phyloP scores from a whole-genome alignment of 2,888 invertebrate species.

The Mimumesa dahlbomi region DNA sequence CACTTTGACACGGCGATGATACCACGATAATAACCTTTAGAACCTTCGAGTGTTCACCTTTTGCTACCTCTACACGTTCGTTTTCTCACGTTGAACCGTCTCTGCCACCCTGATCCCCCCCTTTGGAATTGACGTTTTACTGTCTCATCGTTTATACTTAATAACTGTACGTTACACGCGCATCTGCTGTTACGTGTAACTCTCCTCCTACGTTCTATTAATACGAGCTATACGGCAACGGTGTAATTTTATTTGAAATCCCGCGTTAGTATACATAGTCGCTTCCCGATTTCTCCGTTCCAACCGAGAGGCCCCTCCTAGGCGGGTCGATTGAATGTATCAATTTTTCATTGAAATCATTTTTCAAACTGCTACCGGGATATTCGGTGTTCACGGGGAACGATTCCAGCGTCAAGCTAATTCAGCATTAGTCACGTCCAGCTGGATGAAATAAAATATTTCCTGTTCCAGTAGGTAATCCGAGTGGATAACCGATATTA shows the following conservation, averaged over 20 bases:
- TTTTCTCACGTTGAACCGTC: slow-evolving; percentile 60
- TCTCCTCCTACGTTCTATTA: slow-evolving; percentile 35
- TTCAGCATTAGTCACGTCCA: no score
- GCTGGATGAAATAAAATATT: no score
- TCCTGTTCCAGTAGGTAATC: no score
- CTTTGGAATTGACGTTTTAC: slow-evolving; percentile 35
- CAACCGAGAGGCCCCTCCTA: no score
- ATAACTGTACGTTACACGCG: slow-evolving; percentile 33
- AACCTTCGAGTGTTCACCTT: slow-evolving; percentile 66
- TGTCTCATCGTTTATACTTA: slow-evolving; percentile 43
- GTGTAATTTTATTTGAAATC: slow-evolving; percentile 5
- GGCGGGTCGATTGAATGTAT: no score
- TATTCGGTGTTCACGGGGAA: no score
- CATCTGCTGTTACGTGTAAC: slow-evolving; percentile 20
- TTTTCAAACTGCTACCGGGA: no score
- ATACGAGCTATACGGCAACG: slow-evolving; percentile 10
- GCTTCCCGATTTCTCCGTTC: no score
- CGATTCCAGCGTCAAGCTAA: no score
- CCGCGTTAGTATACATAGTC: no score
- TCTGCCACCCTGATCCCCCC: slow-evolving; percentile 30
- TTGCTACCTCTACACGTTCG: slow-evolving; percentile 60
- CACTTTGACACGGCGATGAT: slow-evolving; percentile 63
- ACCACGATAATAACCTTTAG: slow-evolving; percentile 69
- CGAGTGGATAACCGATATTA: no score
- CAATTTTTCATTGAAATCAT: no score